Evolutionary conservation across 1,140 invertebrate genomes (phyloP), one percentile per base, ranked within the genome.

Genomic region (Papilio polyxenes): DNA sequence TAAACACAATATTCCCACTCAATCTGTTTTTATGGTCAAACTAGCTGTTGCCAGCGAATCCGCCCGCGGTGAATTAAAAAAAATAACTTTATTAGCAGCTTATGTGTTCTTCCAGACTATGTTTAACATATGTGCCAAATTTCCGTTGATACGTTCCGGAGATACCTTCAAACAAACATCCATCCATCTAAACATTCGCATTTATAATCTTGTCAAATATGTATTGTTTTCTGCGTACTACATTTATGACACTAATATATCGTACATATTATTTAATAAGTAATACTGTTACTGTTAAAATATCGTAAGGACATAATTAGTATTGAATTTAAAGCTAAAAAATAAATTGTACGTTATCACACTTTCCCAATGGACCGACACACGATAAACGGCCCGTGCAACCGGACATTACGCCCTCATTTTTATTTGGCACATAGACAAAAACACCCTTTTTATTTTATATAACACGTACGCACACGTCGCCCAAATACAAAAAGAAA

Each of bases 401-500:
- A 89, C 88, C 89, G 92, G 92, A 93, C 93, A 94, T 94, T 92
- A 93, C 91, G 91, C 85, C 88, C 93, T 93, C 93, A 94, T 94
- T 94, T 94, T 94, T 94, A 93, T 94, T 94, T 92, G 92, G 91
- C 92, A 94, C 91, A 94, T 94, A 94, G 93, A 93, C 92, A 92
- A 94, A 94, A 94, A 94, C 92, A 94, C 90, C 91, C 92, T 94
- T 93, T 93, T 93, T 93, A 93, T 87, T 87, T 86, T 89, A 92
- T 89, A 91, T 92, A 92, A 87, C 83, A 86, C 89, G 88, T 89
- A 89, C 89, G 87, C 89, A 88, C 82, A 83, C 84, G 83, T 82
- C n/a, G 78, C 48, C 44, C 76, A 80, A 23, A 75, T 80, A 83
- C 48, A 75, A 80, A 80, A 80, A 81, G 83, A 88, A 88, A 90